Evolutionary conservation across 2,888 invertebrate genomes (phyloP), one percentile per base, ranked within the genome.

Genomic region (Tricholauxania praeusta): DNA sequence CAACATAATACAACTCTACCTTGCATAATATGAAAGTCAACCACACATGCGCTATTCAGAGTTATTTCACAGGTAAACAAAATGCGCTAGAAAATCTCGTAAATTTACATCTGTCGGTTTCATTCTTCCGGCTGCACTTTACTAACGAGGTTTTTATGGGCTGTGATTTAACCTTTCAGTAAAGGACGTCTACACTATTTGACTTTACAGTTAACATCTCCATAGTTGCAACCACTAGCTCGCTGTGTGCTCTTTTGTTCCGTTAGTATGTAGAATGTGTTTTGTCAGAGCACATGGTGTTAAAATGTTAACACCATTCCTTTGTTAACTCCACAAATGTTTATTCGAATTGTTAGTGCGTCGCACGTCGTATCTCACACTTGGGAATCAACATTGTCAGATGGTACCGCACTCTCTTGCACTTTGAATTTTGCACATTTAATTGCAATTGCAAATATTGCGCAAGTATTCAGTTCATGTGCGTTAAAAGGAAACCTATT

Each of bases 221-320:
- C 1, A 12, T 14, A 49, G 64, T 4, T 32, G 62, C 12, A 3
- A n/a, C 7, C 47, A 2, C 7, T 17, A 32, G 49, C 49, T 12
- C 3, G 49, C 15, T n/a, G 10, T 14, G 12, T n/a, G 60, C 39
- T 62, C 12, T 49, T 8, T 64, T 28, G 32, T 72, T 74, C 75
- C 72, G 76, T 75, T 77, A 76, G 63, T 68, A 63, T 64, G 64
- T 49, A 17, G 48, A n/a, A 47, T 28, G 72, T 73, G 71, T 72
- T 75, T 28, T 69, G 73, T 74, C 69, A 72, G 10, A 39, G 73
- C 69, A 51, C 76, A 74, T 65, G 78, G 76, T 79, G 77, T 76
- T 78, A 76, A 79, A 79, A 76, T 74, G 73, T 73, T 76, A 74
- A 47, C 74, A 73, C 76, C 75, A 67, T 74, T 75, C 79, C 78